Conservation (phyloP, 2,888 invertebrate species). For the Zygaena filipendulae region DNA sequence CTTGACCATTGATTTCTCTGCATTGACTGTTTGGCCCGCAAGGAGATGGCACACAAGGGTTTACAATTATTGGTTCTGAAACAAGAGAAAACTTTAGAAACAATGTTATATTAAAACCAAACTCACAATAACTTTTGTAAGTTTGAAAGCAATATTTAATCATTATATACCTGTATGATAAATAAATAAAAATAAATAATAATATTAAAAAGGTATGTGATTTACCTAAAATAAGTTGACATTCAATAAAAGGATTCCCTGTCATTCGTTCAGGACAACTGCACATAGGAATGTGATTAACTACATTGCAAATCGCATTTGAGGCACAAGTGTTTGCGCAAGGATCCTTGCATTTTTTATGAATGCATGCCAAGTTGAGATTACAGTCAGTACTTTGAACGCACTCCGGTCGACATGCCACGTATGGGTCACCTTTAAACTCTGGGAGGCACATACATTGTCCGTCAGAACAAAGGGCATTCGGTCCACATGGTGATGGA, state of each 20-base stretch:
- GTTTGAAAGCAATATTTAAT: constrained; percentile 1
- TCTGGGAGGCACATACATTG: constrained; percentile 77
- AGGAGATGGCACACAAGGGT: constrained; percentile 73
- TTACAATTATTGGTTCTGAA: constrained; percentile 59
- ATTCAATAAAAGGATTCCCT: constrained; percentile 77
- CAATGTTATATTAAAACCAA: too few relatives aligned
- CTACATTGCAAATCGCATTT: constrained; percentile 77
- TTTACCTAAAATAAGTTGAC: constrained; percentile 65
- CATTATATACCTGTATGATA: constrained; percentile 2
- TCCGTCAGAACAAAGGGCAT: constrained; percentile 76
- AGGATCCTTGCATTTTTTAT: constrained; percentile 81
- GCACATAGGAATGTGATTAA: constrained; percentile 72
- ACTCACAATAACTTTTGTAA: constrained; percentile 2
- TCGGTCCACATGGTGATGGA: constrained; percentile 76
- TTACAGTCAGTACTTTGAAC: constrained; percentile 79
- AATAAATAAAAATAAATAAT: constrained; percentile 1
- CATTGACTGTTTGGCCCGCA: constrained; percentile 75
- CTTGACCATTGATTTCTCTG: constrained; percentile 71
- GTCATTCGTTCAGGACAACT: constrained; percentile 71
- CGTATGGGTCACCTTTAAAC: constrained; percentile 81
- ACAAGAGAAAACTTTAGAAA: constrained; percentile 12
- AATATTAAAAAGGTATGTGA: constrained; percentile 5
- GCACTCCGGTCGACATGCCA: constrained; percentile 83
- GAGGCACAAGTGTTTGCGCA: constrained; percentile 82
- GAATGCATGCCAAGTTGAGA: constrained; percentile 74